Evolutionary conservation across 2,797 vertebrate genomes (phyloP).

Genomic region (Tinamus major): DNA sequence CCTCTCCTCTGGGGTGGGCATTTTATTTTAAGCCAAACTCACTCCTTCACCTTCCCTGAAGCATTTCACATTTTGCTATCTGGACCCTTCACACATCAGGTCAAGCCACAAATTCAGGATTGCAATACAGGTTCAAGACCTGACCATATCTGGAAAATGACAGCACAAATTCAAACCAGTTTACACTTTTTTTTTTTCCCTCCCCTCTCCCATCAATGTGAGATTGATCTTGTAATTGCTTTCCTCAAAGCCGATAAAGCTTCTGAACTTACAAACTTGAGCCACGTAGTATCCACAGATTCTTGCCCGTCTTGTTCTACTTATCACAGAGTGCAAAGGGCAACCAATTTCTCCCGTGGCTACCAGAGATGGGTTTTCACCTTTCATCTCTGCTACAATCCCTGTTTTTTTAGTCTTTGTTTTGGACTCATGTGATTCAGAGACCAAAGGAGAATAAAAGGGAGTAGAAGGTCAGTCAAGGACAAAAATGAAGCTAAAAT

Average conservation of each 20-base stretch:
- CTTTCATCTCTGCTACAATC: not conserved
- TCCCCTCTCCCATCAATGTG: not conserved
- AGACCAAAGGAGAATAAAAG: not conserved
- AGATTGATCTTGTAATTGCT: conserved; percentile 51
- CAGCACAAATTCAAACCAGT: conserved; percentile 19
- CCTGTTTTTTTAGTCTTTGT: not conserved
- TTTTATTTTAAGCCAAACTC: not conserved
- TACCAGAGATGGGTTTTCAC: not conserved
- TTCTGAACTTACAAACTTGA: conserved; percentile 33
- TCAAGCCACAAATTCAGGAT: not conserved
- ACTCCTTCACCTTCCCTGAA: not conserved
- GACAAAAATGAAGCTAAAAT: not conserved
- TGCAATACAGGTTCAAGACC: not conserved
- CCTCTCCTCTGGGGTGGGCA: not conserved
- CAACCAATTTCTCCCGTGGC: conserved; percentile 35
- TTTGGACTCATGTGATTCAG: not conserved
- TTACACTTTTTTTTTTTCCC: not conserved
- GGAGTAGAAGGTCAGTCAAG: not conserved
- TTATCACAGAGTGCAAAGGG: conserved; percentile 55
- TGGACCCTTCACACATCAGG: not conserved
- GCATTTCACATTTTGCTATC: not conserved
- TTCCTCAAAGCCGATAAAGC: conserved; percentile 46
- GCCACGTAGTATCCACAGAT: not conserved
- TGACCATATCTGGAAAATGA: not conserved
- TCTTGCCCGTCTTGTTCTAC: not conserved